These are phyloP conservation scores for Melolontha melolontha DNA, from an alignment of 2,888 invertebrate species.

Conservation along the genomic window DNA sequence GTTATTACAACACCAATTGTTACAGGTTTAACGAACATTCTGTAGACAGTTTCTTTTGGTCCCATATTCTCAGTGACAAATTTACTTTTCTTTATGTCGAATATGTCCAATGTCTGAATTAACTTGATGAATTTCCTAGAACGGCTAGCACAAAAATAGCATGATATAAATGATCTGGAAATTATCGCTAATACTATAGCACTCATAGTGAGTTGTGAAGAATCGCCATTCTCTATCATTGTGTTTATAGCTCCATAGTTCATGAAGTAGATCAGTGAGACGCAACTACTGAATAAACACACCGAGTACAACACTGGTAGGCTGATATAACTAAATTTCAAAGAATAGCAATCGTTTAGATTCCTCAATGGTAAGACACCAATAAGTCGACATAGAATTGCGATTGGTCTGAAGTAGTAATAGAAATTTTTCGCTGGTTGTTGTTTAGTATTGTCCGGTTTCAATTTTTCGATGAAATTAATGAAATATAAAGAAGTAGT, in stretches of 20 bases:
- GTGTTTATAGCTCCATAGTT: not conserved
- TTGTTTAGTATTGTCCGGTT: not conserved
- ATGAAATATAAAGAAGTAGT: not conserved
- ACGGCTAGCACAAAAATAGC: conserved; percentile 42
- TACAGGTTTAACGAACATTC: not conserved
- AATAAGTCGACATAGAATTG: conserved; percentile 47
- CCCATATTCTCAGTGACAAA: not conserved
- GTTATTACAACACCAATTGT: not conserved
- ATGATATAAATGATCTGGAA: conserved; percentile 46
- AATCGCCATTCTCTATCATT: not conserved
- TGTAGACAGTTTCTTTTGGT: not conserved
- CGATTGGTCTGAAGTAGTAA: conserved; percentile 53
- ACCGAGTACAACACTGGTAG: conserved; percentile 23
- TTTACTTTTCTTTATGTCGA: conserved; percentile 45
- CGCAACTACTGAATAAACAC: not conserved
- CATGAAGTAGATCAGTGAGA: not conserved
- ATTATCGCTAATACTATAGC: conserved; percentile 45
- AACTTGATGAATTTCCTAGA: conserved; percentile 48
- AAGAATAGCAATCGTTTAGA: conserved; percentile 38
- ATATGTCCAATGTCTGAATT: conserved; percentile 49
- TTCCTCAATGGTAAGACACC: conserved; percentile 53
- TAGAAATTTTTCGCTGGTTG: conserved; percentile 48
- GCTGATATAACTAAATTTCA: conserved; percentile 26
- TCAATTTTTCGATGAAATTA: not conserved
- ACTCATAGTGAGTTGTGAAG: not conserved